Conservation (phyloP, 2,113 vertebrate genomes). For the Tonatia bakeri region DNA sequence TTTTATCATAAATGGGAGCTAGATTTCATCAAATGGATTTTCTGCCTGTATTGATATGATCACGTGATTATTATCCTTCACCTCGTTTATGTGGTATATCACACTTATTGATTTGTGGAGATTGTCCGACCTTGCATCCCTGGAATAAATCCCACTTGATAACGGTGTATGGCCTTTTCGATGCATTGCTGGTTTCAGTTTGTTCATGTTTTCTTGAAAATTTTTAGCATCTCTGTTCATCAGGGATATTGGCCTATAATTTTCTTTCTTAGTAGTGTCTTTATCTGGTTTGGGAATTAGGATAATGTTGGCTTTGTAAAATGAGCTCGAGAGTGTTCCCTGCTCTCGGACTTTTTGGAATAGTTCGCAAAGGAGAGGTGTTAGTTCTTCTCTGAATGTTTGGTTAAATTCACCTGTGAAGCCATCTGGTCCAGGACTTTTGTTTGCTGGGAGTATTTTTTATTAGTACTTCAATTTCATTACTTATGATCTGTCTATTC, state of each 20-base stretch:
- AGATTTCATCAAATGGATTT: too few relatives aligned
- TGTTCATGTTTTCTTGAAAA: not conserved
- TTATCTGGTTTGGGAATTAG: not conserved
- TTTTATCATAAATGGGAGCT: too few relatives aligned
- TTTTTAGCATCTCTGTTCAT: not conserved
- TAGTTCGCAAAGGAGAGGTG: not conserved
- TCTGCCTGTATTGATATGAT: too few relatives aligned
- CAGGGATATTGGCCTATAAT: not conserved
- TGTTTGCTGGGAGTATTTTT: not conserved
- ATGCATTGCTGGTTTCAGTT: not conserved
- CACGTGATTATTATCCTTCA: too few relatives aligned
- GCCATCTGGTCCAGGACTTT: not conserved
- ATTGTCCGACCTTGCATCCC: not conserved
- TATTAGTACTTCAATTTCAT: not conserved
- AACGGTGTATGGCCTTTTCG: not conserved
- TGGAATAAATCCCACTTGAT: not conserved
- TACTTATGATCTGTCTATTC: not conserved
- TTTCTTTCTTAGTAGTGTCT: not conserved
- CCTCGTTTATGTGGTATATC: too few relatives aligned
- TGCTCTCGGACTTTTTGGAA: not conserved
- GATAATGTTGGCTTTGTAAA: not conserved
- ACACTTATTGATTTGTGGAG: not conserved
- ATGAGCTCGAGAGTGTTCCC: not conserved
- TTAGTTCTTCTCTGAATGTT: too few relatives aligned
- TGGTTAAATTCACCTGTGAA: too few relatives aligned